Conservation (phyloP, 35 echinoderm and acorn worm genomes). For the Stichopus chloronotus region DNA sequence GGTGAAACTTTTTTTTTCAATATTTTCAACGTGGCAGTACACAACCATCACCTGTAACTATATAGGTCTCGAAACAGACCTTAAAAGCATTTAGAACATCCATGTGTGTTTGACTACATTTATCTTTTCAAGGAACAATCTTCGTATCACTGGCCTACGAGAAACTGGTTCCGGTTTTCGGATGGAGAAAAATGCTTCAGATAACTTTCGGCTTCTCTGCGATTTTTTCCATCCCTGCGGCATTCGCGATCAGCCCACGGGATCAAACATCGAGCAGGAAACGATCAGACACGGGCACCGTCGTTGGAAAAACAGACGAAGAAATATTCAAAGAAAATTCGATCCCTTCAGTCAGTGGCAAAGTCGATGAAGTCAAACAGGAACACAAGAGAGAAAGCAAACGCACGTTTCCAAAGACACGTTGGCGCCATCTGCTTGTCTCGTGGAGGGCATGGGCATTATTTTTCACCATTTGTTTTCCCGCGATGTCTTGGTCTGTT, state of each 20-base stretch:
- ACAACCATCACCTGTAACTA: not conserved
- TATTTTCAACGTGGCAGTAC: not conserved
- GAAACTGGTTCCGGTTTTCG: not conserved
- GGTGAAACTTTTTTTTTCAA: not conserved
- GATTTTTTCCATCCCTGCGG: not conserved
- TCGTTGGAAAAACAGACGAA: not conserved
- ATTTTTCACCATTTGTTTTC: constrained; percentile 1
- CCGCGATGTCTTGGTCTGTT: constrained; percentile 30
- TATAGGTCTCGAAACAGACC: not conserved
- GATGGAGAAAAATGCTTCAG: not conserved
- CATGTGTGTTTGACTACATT: not conserved
- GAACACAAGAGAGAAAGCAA: not conserved
- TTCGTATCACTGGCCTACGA: not conserved
- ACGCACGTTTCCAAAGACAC: not conserved
- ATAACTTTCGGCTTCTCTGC: not conserved
- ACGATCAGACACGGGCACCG: not conserved
- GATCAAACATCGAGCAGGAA: not conserved
- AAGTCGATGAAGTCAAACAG: not conserved
- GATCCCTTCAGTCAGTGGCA: not conserved
- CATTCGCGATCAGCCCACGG: not conserved
- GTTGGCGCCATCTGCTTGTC: not conserved
- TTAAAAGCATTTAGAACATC: not conserved
- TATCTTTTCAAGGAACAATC: not conserved
- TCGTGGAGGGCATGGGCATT: constrained; percentile 4
- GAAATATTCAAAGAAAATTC: not conserved